These are phyloP conservation scores for Benitochromis conjunctus DNA, from an alignment of 2,113 vertebrate genomes.

Conservation along the genomic window DNA sequence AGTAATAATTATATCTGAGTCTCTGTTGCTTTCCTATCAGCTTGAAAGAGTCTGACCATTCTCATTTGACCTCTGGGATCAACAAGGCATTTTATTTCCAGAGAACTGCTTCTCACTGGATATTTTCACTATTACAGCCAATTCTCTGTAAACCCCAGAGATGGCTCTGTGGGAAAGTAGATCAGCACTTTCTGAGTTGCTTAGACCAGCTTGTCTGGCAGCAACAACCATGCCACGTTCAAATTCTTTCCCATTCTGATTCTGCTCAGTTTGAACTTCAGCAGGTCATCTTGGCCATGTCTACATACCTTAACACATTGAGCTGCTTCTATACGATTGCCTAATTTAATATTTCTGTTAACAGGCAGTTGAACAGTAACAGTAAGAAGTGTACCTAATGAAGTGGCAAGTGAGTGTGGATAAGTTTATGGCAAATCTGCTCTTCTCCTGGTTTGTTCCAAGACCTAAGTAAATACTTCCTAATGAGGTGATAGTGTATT, in stretches of 20 bases:
- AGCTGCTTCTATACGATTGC: neutral
- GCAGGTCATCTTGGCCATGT: neutral
- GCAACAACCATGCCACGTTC: neutral
- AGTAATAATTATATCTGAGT: neutral
- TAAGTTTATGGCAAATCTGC: neutral
- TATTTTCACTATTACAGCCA: neutral
- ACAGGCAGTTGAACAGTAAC: neutral
- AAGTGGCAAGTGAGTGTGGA: neutral
- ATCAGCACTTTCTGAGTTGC: neutral
- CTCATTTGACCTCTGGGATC: neutral
- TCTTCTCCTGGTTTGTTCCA: neutral
- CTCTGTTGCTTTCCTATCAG: neutral
- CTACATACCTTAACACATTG: neutral
- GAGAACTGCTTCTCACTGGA: neutral
- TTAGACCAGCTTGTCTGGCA: neutral
- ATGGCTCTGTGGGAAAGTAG: neutral
- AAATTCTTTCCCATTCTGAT: neutral
- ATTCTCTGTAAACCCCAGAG: neutral
- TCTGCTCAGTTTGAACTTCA: neutral
- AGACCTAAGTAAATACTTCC: neutral
- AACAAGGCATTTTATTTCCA: neutral
- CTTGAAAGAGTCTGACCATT: neutral
- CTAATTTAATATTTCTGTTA: accelerated
- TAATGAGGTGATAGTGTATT: neutral
- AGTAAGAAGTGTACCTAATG: neutral